Percentiles rank a stretch among this genome's conserved stretches.
Evolutionary conservation across 2,113 vertebrate genomes (phyloP).

Genomic region (Thinocorus orbignyianus): DNA sequence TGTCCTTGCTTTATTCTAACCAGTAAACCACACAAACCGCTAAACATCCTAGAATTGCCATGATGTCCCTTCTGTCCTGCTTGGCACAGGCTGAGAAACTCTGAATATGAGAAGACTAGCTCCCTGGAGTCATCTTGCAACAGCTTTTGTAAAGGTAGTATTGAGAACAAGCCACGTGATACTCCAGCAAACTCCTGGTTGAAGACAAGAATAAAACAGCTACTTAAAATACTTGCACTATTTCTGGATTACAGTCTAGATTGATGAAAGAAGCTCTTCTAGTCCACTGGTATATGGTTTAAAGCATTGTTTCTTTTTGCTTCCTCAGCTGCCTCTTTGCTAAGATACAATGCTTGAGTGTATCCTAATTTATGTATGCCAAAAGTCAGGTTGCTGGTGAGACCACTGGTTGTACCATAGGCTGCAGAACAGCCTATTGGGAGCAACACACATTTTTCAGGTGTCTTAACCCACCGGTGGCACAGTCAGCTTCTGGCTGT

Average conservation of each 20-base stretch:
- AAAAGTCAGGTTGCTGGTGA: background rate
- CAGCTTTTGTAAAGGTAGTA: background rate
- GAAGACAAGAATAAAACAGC: background rate
- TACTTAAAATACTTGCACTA: background rate
- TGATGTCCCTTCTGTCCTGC: background rate
- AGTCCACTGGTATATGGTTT: background rate
- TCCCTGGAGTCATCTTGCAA: background rate
- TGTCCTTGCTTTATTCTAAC: background rate
- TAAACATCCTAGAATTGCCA: background rate
- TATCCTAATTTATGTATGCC: background rate
- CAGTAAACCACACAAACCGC: background rate
- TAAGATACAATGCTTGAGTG: background rate
- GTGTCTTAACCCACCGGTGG: rapidly evolving
- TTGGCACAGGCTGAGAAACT: background rate
- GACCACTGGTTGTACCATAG: background rate
- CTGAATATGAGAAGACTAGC: background rate
- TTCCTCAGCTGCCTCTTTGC: background rate
- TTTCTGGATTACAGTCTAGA: background rate
- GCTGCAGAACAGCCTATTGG: background rate
- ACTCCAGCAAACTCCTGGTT: background rate
- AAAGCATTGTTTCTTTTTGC: background rate
- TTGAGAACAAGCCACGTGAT: background rate
- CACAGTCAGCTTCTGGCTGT: background rate
- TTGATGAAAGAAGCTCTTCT: background rate
- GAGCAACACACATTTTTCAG: background rate